A percentile compares a stretch with the other conserved stretches of the same genome.
Conservation (phyloP, 2,888 invertebrate species). For the Archips xylosteana region DNA sequence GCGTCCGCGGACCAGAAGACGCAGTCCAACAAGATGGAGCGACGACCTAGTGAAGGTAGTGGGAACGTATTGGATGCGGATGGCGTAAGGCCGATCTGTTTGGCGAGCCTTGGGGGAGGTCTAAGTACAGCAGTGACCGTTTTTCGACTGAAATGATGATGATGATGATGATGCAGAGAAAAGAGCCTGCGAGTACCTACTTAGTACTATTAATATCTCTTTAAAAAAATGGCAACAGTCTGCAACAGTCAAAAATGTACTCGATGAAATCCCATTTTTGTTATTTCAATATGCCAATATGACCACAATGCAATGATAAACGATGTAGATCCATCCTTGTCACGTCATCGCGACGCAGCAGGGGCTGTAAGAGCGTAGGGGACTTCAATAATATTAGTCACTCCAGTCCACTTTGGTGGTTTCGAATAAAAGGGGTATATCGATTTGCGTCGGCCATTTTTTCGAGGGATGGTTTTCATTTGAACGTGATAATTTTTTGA, state of each 20-base stretch:
- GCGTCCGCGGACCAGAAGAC: too few relatives aligned
- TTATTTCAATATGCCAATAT: not conserved
- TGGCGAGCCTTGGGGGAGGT: too few relatives aligned
- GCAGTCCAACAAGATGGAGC: too few relatives aligned
- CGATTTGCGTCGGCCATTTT: slow-evolving; percentile 12
- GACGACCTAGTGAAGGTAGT: too few relatives aligned
- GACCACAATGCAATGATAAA: slow-evolving; percentile 9
- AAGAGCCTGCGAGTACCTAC: too few relatives aligned
- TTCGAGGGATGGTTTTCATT: not conserved
- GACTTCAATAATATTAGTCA: slow-evolving; percentile 26
- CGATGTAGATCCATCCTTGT: slow-evolving; percentile 19
- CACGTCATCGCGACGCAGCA: slow-evolving; percentile 16
- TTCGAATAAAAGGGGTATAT: slow-evolving; percentile 34
- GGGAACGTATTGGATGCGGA: too few relatives aligned
- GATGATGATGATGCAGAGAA: too few relatives aligned
- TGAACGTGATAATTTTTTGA: not conserved
- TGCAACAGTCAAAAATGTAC: not conserved
- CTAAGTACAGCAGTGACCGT: too few relatives aligned
- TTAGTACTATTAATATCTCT: too few relatives aligned
- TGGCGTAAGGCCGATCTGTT: too few relatives aligned
- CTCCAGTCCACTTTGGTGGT: slow-evolving; percentile 35
- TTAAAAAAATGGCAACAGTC: not conserved
- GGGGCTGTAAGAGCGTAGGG: slow-evolving; percentile 27
- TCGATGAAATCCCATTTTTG: not conserved
- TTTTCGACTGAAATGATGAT: too few relatives aligned